phyloP scores from a whole-genome alignment of 2,113 vertebrate genomes.

The Microcebus ravelobensis region DNA sequence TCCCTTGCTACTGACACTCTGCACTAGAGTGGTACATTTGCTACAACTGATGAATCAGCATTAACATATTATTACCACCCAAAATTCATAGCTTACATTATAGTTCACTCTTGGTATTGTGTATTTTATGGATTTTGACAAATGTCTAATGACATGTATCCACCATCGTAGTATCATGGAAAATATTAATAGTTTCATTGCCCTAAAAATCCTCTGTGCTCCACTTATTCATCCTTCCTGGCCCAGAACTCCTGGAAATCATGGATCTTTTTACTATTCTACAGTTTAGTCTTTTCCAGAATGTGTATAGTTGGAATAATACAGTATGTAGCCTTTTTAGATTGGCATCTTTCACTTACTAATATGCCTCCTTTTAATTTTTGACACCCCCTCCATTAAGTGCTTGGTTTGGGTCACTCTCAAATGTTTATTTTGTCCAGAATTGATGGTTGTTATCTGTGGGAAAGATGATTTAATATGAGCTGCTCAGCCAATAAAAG shows the following conservation, averaged over 20 bases:
- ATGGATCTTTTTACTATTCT: neutral
- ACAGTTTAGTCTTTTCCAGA: neutral
- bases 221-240: neutral
- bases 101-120: neutral
- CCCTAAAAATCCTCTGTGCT: neutral
- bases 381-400: neutral
- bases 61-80: neutral
- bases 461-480: neutral
- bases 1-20: neutral
- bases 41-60: neutral
- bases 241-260: neutral
- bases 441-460: conserved; percentile 1
- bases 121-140: neutral
- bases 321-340: neutral
- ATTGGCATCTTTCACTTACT: neutral
- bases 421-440: neutral
- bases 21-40: neutral
- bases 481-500: neutral
- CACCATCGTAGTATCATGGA: neutral
- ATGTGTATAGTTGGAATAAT: neutral
- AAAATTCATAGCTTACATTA: neutral
- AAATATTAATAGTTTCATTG: neutral
- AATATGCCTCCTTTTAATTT: neutral
- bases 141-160: neutral
- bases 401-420: neutral